Conservation (phyloP, 2,113 vertebrate species). For the Nerophis ophidion region DNA sequence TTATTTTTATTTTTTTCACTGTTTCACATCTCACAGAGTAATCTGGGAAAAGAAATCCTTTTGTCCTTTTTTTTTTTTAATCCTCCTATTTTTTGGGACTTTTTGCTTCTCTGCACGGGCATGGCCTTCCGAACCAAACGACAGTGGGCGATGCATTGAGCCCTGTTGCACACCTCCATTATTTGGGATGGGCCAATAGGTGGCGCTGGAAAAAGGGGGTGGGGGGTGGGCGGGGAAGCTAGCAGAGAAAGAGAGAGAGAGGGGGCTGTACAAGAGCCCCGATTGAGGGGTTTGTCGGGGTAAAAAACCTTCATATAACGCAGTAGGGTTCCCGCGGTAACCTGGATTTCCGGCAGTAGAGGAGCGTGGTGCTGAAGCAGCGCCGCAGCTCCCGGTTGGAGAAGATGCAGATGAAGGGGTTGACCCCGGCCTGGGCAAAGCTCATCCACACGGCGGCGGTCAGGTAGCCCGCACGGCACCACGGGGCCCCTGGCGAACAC, state of each 20-base stretch:
- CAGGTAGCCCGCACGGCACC: constrained; percentile 95
- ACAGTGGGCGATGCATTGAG: constrained; percentile 56
- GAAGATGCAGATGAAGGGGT: constrained; percentile 99
- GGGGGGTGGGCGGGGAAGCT: constrained; percentile 36
- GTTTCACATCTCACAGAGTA: constrained; percentile 61
- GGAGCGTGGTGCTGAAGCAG: constrained; percentile 99
- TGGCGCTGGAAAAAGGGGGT: constrained; percentile 15
- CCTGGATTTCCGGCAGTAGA: constrained; percentile 99
- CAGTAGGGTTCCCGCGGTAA: constrained; percentile 99
- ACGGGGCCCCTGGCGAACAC: constrained; percentile 94
- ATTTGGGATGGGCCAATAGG: not conserved
- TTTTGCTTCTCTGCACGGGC: constrained; percentile 67
- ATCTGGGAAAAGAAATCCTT: constrained; percentile 66
- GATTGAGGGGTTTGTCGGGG: constrained; percentile 56
- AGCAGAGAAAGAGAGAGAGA: constrained; percentile 52
- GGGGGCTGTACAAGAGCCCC: constrained; percentile 68
- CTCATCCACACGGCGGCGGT: constrained; percentile 99
- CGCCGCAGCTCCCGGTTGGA: constrained; percentile 99
- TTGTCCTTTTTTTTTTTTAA: constrained; percentile 41
- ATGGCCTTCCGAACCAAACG: constrained; percentile 73
- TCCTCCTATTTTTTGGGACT: constrained; percentile 31
- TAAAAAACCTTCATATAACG: constrained; percentile 95
- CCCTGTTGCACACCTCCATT: constrained; percentile 57
- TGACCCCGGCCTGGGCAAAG: constrained; percentile 99
- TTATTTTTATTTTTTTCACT: constrained; percentile 41